Base-by-base conservation (phyloP, 2,113 vertebrate genomes). In the Dicaeum eximium region DNA sequence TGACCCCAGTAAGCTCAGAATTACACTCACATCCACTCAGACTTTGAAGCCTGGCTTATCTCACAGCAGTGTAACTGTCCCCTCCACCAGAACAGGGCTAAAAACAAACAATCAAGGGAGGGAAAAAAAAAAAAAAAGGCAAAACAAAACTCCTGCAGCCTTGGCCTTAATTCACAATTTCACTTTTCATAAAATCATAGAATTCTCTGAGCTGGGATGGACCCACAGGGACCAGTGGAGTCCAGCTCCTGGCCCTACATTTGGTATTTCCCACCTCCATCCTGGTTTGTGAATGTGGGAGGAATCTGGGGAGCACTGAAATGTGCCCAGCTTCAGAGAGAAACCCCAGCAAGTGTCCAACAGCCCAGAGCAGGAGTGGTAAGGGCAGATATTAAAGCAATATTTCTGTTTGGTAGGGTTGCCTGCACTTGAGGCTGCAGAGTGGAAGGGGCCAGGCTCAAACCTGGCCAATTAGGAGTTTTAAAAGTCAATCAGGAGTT, bases 41-140 rank as follows among this genome's bases (percentile, higher is more conserved):
- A 87, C 91, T 95, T 95, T 96, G 92, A 95, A 96, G 94, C 89
- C 84, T 77, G 87, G 73, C 84, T 96, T 97, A 95, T 95, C 95
- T 92, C 53, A 0, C 53, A 10, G 45, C 16, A 42, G 61, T 35
- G 60, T 28, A 92, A 95, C 91, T 95, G 96, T 93, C 86, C 83
- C 42, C 51, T 90, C 38, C n/a, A 5, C 88, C 25, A 13, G 23
- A 73, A 47, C 56, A 66, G 57, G 58, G 47, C 56, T 38, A 18
- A 74, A 80, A 65, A 60, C 47, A 93, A 87, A 53, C 71, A 44
- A 24, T 3, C 25, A 10, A 33, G n/a, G 64, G n/a, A 50, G 30
- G 3, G 0, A 9, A 17, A 28, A n/a, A n/a, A 38, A 38, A 38
- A 38, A 38, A 64, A 22, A 54, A 72, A 60, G 24, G 18, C 15